phyloP scores from a whole-genome alignment of 2,888 invertebrate species.

The Andrena chrysosceles region DNA sequence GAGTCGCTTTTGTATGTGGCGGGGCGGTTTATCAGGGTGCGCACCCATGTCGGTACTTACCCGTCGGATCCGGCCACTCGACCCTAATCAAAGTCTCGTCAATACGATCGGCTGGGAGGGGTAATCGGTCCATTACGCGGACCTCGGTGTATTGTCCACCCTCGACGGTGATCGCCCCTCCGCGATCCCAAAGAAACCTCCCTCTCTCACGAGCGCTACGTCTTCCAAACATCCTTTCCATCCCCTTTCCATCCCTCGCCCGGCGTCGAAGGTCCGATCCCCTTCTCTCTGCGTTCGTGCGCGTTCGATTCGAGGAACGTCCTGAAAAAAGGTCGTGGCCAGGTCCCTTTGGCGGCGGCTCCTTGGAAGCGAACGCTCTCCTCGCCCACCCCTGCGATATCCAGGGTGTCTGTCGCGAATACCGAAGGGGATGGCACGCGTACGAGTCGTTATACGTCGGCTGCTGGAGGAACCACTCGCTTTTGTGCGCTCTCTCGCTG shows the following conservation, averaged over 20 bases:
- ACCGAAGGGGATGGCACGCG: conserved; percentile 77
- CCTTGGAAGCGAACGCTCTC: neutral
- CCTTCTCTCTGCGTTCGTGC: conserved; percentile 30
- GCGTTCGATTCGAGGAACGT: conserved; percentile 44
- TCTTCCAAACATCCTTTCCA: conserved; percentile 70
- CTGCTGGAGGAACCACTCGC: conserved; percentile 54
- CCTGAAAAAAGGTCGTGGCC: conserved; percentile 43
- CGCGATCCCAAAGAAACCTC: conserved; percentile 60
- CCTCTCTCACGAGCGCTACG: conserved; percentile 48
- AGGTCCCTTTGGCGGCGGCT: conserved; percentile 15
- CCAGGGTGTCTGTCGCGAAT: conserved; percentile 62
- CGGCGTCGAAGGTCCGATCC: conserved; percentile 41
- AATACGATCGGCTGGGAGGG: conserved; percentile 83
- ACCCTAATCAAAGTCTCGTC: conserved; percentile 85
- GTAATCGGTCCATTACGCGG: conserved; percentile 85
- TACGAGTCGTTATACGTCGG: conserved; percentile 78
- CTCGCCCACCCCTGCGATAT: neutral
- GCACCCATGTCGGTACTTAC: conserved; percentile 77
- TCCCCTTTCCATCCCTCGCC: conserved; percentile 28
- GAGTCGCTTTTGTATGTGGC: conserved; percentile 56
- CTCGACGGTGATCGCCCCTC: conserved; percentile 58
- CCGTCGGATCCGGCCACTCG: conserved; percentile 84
- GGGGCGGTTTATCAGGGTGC: conserved; percentile 72
- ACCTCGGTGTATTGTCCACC: conserved; percentile 81
- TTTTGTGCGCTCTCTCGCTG: conserved; percentile 25